Conservation (phyloP, 1,140 invertebrate species). For the Drosophila elegans region DNA sequence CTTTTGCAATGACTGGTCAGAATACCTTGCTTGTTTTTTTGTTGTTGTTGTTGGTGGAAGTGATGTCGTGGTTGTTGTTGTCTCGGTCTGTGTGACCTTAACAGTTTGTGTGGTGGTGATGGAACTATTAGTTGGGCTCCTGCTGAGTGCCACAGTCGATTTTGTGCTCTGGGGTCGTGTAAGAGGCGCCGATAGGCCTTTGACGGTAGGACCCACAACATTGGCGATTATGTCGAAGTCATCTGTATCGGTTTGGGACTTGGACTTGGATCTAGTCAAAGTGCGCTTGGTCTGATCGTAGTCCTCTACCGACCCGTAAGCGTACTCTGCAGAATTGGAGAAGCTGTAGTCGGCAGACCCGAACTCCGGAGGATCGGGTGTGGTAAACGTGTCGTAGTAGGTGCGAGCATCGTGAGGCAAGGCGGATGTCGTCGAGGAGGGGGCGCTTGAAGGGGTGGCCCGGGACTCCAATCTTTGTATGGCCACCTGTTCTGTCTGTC, state of each 20-base stretch:
- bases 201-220: constrained; percentile 35
- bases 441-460: constrained; percentile 11
- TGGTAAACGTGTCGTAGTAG: constrained; percentile 63
- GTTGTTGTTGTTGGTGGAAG: constrained; percentile 45
- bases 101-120: constrained; percentile 38
- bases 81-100: constrained; percentile 42
- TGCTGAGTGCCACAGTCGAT: constrained; percentile 21
- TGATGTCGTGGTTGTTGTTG: constrained; percentile 44
- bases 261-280: constrained; percentile 12
- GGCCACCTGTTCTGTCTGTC: constrained; percentile 54
- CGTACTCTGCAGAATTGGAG: constrained; percentile 55
- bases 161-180: constrained; percentile 15
- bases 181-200: constrained; percentile 16
- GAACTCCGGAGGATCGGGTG: constrained; percentile 7
- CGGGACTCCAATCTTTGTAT: constrained; percentile 56
- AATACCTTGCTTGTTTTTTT: constrained; percentile 62
- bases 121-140: constrained; percentile 44
- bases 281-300: constrained; percentile 50
- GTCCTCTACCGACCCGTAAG: constrained; percentile 38
- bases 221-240: constrained; percentile 58
- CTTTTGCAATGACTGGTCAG: constrained; percentile 4
- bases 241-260: constrained; percentile 19
- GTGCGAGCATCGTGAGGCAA: constrained; percentile 51
- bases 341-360: constrained; percentile 59
- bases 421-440: constrained; percentile 33